These are phyloP conservation scores for Tromatobia lineatoria DNA, from an alignment of 2,888 invertebrate genomes.

Conservation along the genomic window DNA sequence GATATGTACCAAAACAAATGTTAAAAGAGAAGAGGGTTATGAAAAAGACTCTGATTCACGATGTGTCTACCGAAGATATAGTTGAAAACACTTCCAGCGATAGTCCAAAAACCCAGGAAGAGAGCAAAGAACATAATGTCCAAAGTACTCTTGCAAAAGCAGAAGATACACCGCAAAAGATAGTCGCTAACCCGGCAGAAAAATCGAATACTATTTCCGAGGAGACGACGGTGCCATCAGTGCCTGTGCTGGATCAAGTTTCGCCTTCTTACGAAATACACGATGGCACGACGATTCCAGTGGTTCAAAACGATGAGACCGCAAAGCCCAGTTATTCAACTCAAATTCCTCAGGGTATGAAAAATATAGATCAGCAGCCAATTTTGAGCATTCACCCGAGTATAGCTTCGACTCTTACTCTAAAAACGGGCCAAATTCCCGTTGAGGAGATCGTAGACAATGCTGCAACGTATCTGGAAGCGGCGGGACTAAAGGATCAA, in stretches of 20 bases:
- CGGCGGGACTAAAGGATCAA: constrained; percentile 8
- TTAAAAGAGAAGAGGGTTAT: constrained; percentile 88
- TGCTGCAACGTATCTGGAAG: constrained; percentile 31
- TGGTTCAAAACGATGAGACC: constrained; percentile 63
- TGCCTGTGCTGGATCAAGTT: constrained; percentile 49
- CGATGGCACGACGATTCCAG: constrained; percentile 89
- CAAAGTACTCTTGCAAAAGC: constrained; percentile 10
- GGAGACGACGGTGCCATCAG: neutral
- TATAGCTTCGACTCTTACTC: constrained; percentile 64
- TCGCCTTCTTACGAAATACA: constrained; percentile 85
- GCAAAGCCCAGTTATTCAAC: constrained; percentile 68
- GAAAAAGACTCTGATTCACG: constrained; percentile 82
- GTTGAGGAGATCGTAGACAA: constrained; percentile 19
- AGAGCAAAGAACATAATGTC: constrained; percentile 10
- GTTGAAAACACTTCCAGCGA: constrained; percentile 60
- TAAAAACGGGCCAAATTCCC: constrained; percentile 27
- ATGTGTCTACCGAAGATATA: constrained; percentile 85
- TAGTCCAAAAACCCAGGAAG: constrained; percentile 12
- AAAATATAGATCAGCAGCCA: constrained; percentile 69
- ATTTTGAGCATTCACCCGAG: constrained; percentile 74
- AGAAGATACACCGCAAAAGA: neutral
- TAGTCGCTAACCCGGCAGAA: neutral
- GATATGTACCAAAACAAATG: constrained; percentile 88
- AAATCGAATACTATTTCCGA: neutral
- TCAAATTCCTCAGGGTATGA: constrained; percentile 31